A percentile compares a stretch with the other conserved stretches of the same genome.
Conservation (phyloP, 2,888 invertebrate species). For the Tinea trinotella region DNA sequence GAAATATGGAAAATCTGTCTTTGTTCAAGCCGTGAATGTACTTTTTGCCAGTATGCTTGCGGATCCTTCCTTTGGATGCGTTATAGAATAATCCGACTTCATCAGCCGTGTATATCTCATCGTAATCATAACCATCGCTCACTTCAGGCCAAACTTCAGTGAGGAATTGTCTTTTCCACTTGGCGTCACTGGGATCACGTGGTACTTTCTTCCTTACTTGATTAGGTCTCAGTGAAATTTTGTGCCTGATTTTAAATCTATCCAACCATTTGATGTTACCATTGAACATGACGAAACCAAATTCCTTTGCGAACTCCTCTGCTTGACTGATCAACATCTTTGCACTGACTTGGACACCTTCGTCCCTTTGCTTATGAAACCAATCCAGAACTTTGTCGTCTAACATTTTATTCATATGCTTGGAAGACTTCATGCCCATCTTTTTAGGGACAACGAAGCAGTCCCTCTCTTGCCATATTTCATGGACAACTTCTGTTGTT, state of each 20-base stretch:
- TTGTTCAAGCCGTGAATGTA: constrained; percentile 37
- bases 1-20: constrained; percentile 35
- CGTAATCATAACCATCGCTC: constrained; percentile 31
- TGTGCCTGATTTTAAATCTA: constrained; percentile 36
- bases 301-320: constrained; percentile 35
- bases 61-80: constrained; percentile 37
- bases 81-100: constrained; percentile 39
- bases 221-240: constrained; percentile 30
- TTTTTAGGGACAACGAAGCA: constrained; percentile 32
- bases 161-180: constrained; percentile 40
- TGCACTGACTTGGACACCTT: constrained; percentile 32
- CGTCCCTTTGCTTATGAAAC: constrained; percentile 31
- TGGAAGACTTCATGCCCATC: constrained; percentile 27
- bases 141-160: constrained; percentile 38
- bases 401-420: constrained; percentile 34
- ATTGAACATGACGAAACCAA: constrained; percentile 36
- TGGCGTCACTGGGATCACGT: constrained; percentile 29
- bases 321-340: constrained; percentile 37
- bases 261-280: constrained; percentile 42
- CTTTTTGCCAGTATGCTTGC: constrained; percentile 35
- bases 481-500: constrained; percentile 28
- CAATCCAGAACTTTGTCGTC: constrained; percentile 34
- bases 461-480: constrained; percentile 39
- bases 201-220: constrained; percentile 27
- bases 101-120: constrained; percentile 39